Evolutionary conservation across 2,888 invertebrate genomes (phyloP).

Genomic region (Nesidiocoris tenuis): DNA sequence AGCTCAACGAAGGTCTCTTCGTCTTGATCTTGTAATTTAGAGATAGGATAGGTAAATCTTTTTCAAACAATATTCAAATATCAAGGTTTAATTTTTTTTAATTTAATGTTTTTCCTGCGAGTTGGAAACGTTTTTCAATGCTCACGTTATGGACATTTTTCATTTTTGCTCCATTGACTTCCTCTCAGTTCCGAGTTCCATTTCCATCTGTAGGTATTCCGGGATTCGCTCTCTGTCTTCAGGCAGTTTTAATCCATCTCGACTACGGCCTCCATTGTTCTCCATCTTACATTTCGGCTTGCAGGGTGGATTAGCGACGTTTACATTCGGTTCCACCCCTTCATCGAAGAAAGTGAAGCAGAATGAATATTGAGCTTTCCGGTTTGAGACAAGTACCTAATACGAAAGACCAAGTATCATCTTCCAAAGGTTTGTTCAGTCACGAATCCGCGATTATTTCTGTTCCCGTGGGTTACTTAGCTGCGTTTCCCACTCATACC

Average conservation of each 20-base stretch:
- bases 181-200: not conserved
- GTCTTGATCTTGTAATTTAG: too few relatives aligned
- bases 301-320: not conserved
- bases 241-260: not conserved
- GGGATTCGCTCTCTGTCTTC: not conserved
- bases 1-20: too few relatives aligned
- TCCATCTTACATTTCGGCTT: not conserved
- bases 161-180: not conserved
- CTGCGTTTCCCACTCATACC: slow-evolving; percentile 21
- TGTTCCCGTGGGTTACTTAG: slow-evolving; percentile 25
- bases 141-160: not conserved
- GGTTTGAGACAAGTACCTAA: not conserved
- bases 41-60: too few relatives aligned
- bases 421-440: slow-evolving; percentile 1
- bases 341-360: not conserved
- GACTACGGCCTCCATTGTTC: not conserved
- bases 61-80: too few relatives aligned
- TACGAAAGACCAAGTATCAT: not conserved
- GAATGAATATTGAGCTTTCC: not conserved
- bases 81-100: too few relatives aligned
- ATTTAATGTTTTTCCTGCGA: too few relatives aligned
- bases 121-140: too few relatives aligned
- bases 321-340: not conserved
- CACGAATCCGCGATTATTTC: slow-evolving; percentile 41
- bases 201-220: not conserved